A percentile compares a stretch with the other conserved stretches of the same genome.
Conservation (phyloP, 2,888 invertebrate genomes). For the Polyommatus iphigenia region DNA sequence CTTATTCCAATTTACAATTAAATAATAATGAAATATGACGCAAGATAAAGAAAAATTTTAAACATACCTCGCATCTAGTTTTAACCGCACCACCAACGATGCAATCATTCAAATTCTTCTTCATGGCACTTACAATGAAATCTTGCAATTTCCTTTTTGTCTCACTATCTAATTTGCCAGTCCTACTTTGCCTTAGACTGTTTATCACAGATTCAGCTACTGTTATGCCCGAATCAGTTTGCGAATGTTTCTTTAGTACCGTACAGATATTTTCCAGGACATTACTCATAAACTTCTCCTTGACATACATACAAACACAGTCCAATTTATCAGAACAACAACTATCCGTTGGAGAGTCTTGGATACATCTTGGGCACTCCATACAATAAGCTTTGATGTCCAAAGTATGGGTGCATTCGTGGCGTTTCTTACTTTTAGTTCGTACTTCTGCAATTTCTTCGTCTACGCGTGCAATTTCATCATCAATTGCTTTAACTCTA, state of each 20-base stretch:
- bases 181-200: constrained; percentile 59
- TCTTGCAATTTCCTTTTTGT: constrained; percentile 60
- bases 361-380: constrained; percentile 65
- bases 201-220: constrained; percentile 58
- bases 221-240: constrained; percentile 41
- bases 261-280: constrained; percentile 49
- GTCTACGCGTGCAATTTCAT: constrained; percentile 54
- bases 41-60: background rate
- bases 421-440: constrained; percentile 56
- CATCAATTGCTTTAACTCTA: constrained; percentile 51
- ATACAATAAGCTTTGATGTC: constrained; percentile 59
- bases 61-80: constrained; percentile 68
- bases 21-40: background rate
- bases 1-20: too few species aligned
- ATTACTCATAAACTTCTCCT: constrained; percentile 65
- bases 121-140: constrained; percentile 61
- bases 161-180: constrained; percentile 62
- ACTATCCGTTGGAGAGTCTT: constrained; percentile 55
- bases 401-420: constrained; percentile 56
- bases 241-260: constrained; percentile 9
- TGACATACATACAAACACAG: constrained; percentile 63
- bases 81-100: constrained; percentile 72
- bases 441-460: constrained; percentile 51
- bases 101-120: constrained; percentile 66
- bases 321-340: constrained; percentile 55